Conservation (phyloP, 2,797 vertebrate genomes). For the Oreochromis mossambicus region DNA sequence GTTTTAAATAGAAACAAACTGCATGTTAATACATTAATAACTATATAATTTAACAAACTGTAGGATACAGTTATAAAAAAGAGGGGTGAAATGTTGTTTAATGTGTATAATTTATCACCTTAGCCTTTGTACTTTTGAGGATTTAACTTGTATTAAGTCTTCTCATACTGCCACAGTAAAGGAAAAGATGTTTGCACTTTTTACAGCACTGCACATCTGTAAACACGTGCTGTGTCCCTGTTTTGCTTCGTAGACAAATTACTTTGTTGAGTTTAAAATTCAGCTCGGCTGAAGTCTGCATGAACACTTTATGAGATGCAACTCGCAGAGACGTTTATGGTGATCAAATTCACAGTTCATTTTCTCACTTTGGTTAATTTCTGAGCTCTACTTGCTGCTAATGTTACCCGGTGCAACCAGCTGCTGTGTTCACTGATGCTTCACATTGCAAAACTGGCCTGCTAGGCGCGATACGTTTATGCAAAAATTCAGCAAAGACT, state of each 20-base stretch:
- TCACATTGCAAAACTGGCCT: not conserved
- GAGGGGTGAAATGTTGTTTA: not conserved
- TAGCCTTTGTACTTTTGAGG: not conserved
- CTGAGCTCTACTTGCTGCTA: not conserved
- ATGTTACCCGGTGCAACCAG: not conserved
- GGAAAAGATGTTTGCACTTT: not conserved
- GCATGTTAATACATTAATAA: not conserved
- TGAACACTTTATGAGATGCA: not conserved
- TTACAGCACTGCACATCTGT: not conserved
- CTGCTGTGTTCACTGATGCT: not conserved
- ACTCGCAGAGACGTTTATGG: not conserved
- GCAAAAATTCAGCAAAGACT: not conserved
- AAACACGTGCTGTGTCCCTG: not conserved
- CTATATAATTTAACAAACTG: not conserved
- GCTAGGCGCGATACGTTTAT: not conserved
- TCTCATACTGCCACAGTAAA: not conserved
- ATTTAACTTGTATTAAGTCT: not conserved
- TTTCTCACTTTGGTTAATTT: not conserved
- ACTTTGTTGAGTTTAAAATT: not conserved
- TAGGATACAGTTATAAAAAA: not conserved
- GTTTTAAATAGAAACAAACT: not conserved
- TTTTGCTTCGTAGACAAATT: not conserved
- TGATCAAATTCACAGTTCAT: not conserved
- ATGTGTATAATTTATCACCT: not conserved
- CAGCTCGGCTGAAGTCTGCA: not conserved